phyloP scores from a whole-genome alignment of 2,888 invertebrate species.

The Spodoptera picta region DNA sequence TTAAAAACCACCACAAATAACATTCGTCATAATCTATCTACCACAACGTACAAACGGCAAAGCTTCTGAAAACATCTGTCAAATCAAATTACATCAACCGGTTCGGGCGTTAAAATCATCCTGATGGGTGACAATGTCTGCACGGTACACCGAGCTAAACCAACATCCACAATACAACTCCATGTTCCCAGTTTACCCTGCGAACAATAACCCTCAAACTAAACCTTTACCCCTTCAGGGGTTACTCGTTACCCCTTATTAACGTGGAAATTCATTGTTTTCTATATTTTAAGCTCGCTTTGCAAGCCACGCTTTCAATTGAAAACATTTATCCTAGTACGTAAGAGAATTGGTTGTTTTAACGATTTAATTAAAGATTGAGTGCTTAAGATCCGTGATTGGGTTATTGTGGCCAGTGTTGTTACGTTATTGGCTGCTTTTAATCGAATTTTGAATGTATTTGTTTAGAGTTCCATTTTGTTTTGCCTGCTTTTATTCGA shows the following conservation, averaged over 20 bases:
- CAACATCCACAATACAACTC: constrained; percentile 70
- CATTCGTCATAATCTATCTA: constrained; percentile 38
- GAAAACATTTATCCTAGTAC: constrained; percentile 67
- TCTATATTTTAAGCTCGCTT: constrained; percentile 79
- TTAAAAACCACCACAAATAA: constrained; percentile 17
- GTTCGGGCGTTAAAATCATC: constrained; percentile 76
- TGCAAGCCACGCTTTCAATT: constrained; percentile 65
- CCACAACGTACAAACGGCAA: constrained; percentile 12
- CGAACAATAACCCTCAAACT: constrained; percentile 56
- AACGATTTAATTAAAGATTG: constrained; percentile 64
- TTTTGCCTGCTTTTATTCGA: too few species aligned
- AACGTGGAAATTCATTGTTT: constrained; percentile 84
- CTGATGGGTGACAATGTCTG: constrained; percentile 76
- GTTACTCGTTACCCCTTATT: constrained; percentile 80
- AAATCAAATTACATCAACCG: constrained; percentile 70
- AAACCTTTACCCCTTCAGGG: constrained; percentile 53
- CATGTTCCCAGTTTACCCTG: constrained; percentile 74
- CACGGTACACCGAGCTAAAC: constrained; percentile 80
- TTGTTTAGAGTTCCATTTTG: background rate
- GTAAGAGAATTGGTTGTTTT: constrained; percentile 62
- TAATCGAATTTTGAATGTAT: constrained; percentile 1
- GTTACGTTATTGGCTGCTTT: constrained; percentile 6
- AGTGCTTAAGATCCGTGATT: constrained; percentile 35
- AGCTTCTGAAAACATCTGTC: constrained; percentile 76
- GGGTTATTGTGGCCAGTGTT: constrained; percentile 26